Evolutionary conservation across 2,113 vertebrate species (phyloP).

Genomic region (Mungos mungo): DNA sequence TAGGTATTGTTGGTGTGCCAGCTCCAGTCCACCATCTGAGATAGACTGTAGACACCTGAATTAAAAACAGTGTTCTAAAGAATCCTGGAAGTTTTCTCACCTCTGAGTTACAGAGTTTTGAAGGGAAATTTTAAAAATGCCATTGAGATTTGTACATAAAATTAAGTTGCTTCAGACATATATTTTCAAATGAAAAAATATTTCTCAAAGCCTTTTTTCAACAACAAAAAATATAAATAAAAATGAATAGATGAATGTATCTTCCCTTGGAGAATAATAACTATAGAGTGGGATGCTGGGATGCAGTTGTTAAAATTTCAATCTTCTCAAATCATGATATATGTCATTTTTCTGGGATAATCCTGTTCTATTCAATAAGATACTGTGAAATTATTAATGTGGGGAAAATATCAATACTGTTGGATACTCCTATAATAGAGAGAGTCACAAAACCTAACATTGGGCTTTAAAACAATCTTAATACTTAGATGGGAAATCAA

Average conservation of each 20-base stretch:
- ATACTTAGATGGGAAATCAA: conserved; percentile 57
- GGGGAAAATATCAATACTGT: conserved; percentile 8
- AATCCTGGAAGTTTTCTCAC: neutral
- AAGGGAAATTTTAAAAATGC: neutral
- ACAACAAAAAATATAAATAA: conserved; percentile 31
- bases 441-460: conserved; percentile 18
- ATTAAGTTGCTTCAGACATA: neutral
- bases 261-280: neutral
- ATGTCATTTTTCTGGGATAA: neutral
- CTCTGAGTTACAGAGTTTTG: neutral
- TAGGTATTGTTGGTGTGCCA: neutral
- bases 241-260: neutral
- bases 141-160: neutral
- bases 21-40: neutral
- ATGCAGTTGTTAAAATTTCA: neutral
- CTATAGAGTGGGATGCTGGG: neutral
- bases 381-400: neutral
- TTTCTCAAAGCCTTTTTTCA: neutral
- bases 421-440: neutral
- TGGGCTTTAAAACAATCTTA: conserved; percentile 64
- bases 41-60: neutral
- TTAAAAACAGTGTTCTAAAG: neutral
- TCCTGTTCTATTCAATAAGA: neutral
- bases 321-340: neutral
- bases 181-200: neutral